Base-by-base conservation (phyloP, 2,888 invertebrate species). In the Euproctis similis region DNA sequence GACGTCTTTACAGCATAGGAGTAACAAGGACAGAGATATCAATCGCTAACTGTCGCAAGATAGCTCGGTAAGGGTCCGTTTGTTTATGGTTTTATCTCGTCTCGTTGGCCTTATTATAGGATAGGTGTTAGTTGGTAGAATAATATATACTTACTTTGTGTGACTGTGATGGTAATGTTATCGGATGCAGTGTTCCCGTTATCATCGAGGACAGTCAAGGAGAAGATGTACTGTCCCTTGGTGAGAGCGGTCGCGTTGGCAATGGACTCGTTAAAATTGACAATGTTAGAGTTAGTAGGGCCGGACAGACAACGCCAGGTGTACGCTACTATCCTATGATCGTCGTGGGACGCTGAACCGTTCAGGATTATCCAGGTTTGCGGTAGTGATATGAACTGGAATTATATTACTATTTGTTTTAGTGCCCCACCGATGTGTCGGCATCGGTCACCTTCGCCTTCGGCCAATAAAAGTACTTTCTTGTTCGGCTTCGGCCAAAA, bases 191-290 rank as follows among this genome's bases (percentile, higher is more conserved):
- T 89, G 56, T 95, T 93, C 26, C 92, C 93, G 53, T 92, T 93
- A 53, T 93, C 93, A 69, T 96, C 95, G 7, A 90, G 87, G 1
- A 95, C 94, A n/a, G 89, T 91, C 36, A 96, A 73, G 56, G 90
- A 89, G 66, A 95, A 93, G 30, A 88, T 81, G 59, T 97, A 97
- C 31, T 90, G 88, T 1, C 97, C 97, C 56, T 94, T 92, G 0
- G 95, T 95, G 19, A 95, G 82, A 1, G 87, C 87, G 0, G 94
- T 93, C 0, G 93, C 92, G 68, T 95, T 95, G 6, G 93, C 92
- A 28, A 88, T 69, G 1, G 90, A 88, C 54, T 87, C 86, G 63
- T 91, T 91, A 37, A 80, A 81, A 50, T 85, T 72, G 20, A 77
- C 19, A 26, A 82, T 70, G 53, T 51, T 74, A 21, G 89, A 88